Evolutionary conservation across 2,888 invertebrate species (phyloP), one percentile per base, ranked within the genome.

Genomic region (Cosmopolites sordidus): DNA sequence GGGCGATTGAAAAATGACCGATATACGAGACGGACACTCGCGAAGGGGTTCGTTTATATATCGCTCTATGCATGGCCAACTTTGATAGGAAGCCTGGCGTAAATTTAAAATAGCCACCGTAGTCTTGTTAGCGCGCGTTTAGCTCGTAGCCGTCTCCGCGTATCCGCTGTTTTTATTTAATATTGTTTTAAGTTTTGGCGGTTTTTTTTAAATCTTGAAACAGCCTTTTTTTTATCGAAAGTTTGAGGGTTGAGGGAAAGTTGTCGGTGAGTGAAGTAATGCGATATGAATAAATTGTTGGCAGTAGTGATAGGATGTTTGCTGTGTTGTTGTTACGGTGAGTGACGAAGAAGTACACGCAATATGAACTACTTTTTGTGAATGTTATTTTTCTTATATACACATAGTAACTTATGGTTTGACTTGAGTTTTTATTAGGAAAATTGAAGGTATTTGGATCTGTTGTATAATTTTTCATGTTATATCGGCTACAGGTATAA

Each of bases 51-150:
- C 33, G 33, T 33, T 12, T 33, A 33, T 6, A 33, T 22, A 33
- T 16, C 14, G 15, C 54, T 40, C 37, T 43, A 55, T 51, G 55
- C 55, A 37, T 55, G 43, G 43, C 39, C 41, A 48, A 51, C 38
- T 55, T 47, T 55, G 51, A 55, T 51, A 51, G 50, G 18, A 51
- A 55, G 55, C 51, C 54, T 55, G 55, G 51, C 51, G 55, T 43
- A 55, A 55, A 39, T 51, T 55, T 55, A 51, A 55, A 55, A 55
- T 50, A 50, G 46, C 50, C 50, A 54, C 45, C 49, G 48, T 54
- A 54, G 49, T 54, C 43, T 38, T 39, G 42, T 30, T 47, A 40
- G 16, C 45, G 50, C 47, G 45, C 43, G 16, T 12, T 14, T 16
- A 22, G 27, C 6, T 38, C 43, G 27, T 33, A 37, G 33, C 33